These are phyloP conservation scores for Drosophila ananassae DNA, from an alignment of 1,140 invertebrate species.

Conservation along the genomic window DNA sequence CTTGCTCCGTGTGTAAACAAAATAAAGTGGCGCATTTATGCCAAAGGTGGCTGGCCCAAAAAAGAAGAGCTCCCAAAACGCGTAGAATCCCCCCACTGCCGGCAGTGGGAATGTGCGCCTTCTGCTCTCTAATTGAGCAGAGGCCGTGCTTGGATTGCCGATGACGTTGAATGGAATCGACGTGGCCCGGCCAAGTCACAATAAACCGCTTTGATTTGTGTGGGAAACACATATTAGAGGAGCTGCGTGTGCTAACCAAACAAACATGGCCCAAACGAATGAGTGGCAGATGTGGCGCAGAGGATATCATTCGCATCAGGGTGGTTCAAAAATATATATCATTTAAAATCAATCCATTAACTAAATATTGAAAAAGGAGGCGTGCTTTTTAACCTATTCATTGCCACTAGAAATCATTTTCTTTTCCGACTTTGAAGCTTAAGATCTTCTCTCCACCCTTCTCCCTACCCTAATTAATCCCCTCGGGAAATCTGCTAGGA, in stretches of 20 bases:
- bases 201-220: conserved; percentile 74
- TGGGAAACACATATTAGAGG: conserved; percentile 50
- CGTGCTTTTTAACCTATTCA: background rate
- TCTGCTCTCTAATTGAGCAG: conserved; percentile 76
- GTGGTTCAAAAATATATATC: conserved; percentile 5
- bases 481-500: conserved; percentile 16
- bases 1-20: conserved; percentile 62
- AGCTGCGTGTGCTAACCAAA: conserved; percentile 50
- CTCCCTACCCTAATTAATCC: background rate
- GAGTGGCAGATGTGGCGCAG: conserved; percentile 6
- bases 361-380: background rate
- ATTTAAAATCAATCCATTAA: background rate
- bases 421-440: background rate
- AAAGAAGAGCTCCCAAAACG: background rate
- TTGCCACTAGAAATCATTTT: too few relatives aligned
- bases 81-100: conserved; percentile 9
- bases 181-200: conserved; percentile 40
- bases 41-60: conserved; percentile 65
- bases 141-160: conserved; percentile 71
- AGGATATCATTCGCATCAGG: conserved; percentile 23
- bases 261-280: conserved; percentile 44
- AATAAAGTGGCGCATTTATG: conserved; percentile 81
- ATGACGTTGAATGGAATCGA: conserved; percentile 53
- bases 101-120: conserved; percentile 22
- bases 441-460: background rate